These are phyloP conservation scores for Channa maculata DNA, from an alignment of 2,113 vertebrate species.

Conservation along the genomic window DNA sequence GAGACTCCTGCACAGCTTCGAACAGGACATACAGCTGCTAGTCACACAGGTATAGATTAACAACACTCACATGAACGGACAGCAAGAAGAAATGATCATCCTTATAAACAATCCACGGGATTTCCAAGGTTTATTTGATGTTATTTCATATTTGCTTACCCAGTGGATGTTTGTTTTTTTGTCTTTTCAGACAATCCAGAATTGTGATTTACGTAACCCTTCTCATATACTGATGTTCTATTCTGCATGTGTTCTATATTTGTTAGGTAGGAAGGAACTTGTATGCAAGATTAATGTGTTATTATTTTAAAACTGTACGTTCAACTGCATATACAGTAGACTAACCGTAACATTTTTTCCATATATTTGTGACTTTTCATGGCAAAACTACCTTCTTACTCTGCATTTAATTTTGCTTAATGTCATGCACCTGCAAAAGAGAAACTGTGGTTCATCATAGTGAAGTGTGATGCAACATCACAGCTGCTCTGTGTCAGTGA, in stretches of 20 bases:
- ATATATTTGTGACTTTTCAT: not conserved
- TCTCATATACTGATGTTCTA: too few relatives aligned
- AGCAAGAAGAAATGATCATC: not conserved
- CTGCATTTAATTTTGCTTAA: constrained; percentile 30
- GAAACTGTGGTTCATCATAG: constrained; percentile 1
- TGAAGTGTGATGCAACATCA: constrained; percentile 29
- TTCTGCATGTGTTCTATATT: too few relatives aligned
- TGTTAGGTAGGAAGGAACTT: not conserved
- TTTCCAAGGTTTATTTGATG: too few relatives aligned
- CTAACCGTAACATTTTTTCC: not conserved
- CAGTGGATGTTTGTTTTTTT: too few relatives aligned
- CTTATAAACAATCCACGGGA: too few relatives aligned
- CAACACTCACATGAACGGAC: too few relatives aligned
- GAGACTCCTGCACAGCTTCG: constrained; percentile 89
- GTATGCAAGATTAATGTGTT: too few relatives aligned
- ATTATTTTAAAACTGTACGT: too few relatives aligned
- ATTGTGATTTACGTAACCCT: too few relatives aligned
- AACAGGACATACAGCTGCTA: constrained; percentile 93
- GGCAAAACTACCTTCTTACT: constrained; percentile 13
- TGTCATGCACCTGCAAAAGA: constrained; percentile 39
- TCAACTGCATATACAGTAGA: not conserved
- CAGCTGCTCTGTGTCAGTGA: constrained; percentile 45
- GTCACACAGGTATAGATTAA: constrained; percentile 86
- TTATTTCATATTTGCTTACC: too few relatives aligned
- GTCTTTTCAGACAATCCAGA: too few relatives aligned